A percentile compares a stretch with the other conserved stretches of the same genome.
Conservation (phyloP, 2,797 vertebrate species). For the Hephaestus fuliginosus region DNA sequence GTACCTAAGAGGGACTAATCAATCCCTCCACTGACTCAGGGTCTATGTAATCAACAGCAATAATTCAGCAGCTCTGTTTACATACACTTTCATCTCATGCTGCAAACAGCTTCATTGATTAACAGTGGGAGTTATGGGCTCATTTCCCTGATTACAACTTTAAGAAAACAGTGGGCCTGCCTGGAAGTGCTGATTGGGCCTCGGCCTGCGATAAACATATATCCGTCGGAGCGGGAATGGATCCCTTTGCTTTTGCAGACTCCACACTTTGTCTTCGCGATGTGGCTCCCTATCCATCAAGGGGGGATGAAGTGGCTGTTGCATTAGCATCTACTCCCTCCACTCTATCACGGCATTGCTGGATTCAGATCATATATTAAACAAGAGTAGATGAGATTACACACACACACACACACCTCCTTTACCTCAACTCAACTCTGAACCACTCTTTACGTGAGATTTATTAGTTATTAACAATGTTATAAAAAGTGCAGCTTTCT, state of each 20-base stretch:
- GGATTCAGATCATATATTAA: constrained; percentile 64
- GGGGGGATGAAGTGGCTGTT: constrained; percentile 53
- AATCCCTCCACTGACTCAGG: constrained; percentile 51
- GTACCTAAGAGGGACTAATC: constrained; percentile 45
- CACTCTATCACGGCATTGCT: constrained; percentile 47
- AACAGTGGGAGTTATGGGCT: constrained; percentile 87
- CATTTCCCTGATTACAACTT: constrained; percentile 92
- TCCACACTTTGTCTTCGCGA: constrained; percentile 70
- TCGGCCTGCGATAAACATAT: constrained; percentile 74
- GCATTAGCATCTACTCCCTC: constrained; percentile 70
- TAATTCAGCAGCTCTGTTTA: constrained; percentile 68
- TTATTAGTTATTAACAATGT: constrained; percentile 30
- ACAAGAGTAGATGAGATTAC: constrained; percentile 49
- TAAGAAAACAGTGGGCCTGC: constrained; percentile 84
- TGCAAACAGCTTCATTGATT: constrained; percentile 83
- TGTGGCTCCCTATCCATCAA: constrained; percentile 71
- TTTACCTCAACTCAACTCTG: constrained; percentile 36
- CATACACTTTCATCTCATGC: constrained; percentile 58
- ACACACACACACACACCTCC: too few relatives aligned
- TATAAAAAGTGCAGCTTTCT: constrained; percentile 17
- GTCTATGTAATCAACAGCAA: constrained; percentile 69
- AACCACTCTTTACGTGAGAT: neutral
- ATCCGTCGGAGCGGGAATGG: constrained; percentile 81
- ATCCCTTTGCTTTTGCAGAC: constrained; percentile 67
- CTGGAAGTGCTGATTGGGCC: constrained; percentile 85